Evolutionary conservation across 2,888 invertebrate genomes (phyloP).

Genomic region (Nymphalis c-album): DNA sequence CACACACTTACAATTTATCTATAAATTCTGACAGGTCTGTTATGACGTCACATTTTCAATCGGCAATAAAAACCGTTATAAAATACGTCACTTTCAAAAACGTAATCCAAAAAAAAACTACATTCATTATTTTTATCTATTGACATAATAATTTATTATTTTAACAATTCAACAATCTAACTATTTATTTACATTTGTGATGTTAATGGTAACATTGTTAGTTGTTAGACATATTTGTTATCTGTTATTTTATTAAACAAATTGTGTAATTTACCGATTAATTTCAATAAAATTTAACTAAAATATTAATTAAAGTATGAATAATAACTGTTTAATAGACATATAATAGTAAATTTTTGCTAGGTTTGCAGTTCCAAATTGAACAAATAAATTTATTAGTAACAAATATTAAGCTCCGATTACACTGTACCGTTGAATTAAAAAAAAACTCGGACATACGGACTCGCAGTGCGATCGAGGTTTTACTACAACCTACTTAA

Average conservation of each 20-base stretch:
- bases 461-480: constrained; percentile 6
- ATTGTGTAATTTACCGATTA: constrained; percentile 6
- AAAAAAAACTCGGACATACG: constrained; percentile 2
- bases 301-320: constrained; percentile 12
- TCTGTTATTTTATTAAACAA: constrained; percentile 6
- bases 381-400: background rate
- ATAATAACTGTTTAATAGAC: constrained; percentile 1
- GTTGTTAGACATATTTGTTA: constrained; percentile 12
- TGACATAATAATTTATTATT: constrained; percentile 41
- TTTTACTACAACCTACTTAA: constrained; percentile 9
- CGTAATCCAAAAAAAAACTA: background rate
- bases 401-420: constrained; percentile 2
- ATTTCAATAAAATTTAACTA: constrained; percentile 22
- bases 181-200: constrained; percentile 70
- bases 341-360: background rate
- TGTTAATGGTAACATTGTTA: constrained; percentile 62
- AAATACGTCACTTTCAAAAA: background rate
- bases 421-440: background rate
- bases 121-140: constrained; percentile 3
- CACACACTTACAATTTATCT: background rate
- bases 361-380: constrained; percentile 10
- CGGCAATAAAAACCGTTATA: background rate
- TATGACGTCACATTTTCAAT: background rate
- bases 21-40: constrained; percentile 1
- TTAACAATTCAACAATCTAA: constrained; percentile 67